These are phyloP conservation scores for Pristis pectinata DNA, from an alignment of 2,797 vertebrate genomes.

Conservation along the genomic window DNA sequence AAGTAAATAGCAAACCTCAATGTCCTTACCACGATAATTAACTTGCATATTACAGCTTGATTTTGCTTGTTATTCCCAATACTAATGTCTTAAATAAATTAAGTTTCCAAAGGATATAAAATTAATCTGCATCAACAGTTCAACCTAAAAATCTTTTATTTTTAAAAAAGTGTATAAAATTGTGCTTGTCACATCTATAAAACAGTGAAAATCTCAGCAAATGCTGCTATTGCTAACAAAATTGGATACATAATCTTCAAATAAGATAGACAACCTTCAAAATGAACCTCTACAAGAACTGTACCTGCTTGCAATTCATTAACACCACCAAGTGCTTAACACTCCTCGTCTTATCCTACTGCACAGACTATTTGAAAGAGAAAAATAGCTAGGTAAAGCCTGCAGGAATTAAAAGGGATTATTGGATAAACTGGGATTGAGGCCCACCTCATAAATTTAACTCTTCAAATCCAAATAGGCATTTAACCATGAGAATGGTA, in stretches of 20 bases:
- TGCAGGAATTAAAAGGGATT: conserved; percentile 60
- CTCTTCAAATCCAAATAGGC: conserved; percentile 16
- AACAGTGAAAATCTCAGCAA: neutral
- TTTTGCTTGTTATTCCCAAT: neutral
- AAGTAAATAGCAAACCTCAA: neutral
- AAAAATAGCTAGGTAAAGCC: conserved; percentile 50
- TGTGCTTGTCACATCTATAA: neutral
- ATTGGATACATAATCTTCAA: neutral
- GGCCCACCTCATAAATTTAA: conserved; percentile 53
- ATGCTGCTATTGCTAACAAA: neutral
- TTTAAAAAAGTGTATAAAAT: neutral
- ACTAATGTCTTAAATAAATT: neutral
- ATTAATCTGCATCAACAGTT: neutral
- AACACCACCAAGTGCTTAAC: neutral
- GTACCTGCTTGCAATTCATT: conserved; percentile 48
- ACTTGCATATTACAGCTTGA: neutral
- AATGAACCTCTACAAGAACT: neutral
- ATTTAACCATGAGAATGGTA: neutral
- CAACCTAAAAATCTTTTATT: neutral
- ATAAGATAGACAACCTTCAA: neutral
- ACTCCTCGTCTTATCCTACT: conserved; percentile 39
- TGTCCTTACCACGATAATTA: neutral
- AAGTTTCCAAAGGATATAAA: neutral
- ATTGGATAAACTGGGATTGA: conserved; percentile 65
- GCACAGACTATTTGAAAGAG: conserved; percentile 40